These are phyloP conservation scores for Ficedula albicollis DNA, from an alignment of 2,797 vertebrate genomes.

Conservation along the genomic window DNA sequence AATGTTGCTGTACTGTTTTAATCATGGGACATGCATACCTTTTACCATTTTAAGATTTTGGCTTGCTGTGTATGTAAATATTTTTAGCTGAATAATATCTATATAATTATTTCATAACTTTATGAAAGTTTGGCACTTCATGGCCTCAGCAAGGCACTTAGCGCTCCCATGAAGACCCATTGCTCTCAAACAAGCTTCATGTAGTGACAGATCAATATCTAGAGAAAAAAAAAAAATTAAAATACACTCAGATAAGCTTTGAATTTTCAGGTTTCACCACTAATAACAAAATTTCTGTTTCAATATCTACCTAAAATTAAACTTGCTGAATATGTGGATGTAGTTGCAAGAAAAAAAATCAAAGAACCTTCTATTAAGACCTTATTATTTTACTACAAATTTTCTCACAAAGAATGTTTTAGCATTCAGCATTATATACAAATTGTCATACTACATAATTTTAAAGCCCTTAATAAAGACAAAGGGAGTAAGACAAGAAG, in stretches of 20 bases:
- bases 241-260: neutral
- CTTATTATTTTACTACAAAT: neutral
- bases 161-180: neutral
- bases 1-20: neutral
- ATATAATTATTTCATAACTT: neutral
- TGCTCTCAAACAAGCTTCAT: neutral
- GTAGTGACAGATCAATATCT: neutral
- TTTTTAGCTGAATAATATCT: conserved; percentile 19
- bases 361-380: neutral
- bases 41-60: conserved; percentile 6
- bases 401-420: neutral
- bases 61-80: neutral
- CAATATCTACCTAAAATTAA: neutral
- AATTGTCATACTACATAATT: neutral
- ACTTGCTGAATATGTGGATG: neutral
- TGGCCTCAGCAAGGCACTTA: neutral
- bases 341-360: neutral
- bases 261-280: neutral
- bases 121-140: neutral
- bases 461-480: neutral
- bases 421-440: neutral
- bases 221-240: neutral
- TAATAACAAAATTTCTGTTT: neutral
- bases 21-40: neutral
- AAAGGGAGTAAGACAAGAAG: neutral